Evolutionary conservation across 2,797 vertebrate genomes (phyloP), one percentile per base, ranked within the genome.

Genomic region (Meriones psammophilus): DNA sequence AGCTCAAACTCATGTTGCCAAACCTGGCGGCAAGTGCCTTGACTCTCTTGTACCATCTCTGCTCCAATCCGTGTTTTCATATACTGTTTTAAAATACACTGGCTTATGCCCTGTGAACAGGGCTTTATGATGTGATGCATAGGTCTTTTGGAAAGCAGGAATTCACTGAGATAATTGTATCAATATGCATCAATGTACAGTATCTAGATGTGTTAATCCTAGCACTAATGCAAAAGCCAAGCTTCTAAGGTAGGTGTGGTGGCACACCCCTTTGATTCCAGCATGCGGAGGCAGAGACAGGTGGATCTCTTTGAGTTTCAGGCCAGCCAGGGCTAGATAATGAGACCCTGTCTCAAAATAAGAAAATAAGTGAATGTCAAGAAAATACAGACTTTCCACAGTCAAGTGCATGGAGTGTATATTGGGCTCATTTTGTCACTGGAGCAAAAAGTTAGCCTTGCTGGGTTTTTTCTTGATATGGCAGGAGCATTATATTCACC

Each of bases 351-450:
- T 5, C 24, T 46, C 12, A 28, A 46, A 76, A 26, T 26, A 54
- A 33, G 17, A 3, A 50, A 77, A 80, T 18, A 33, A 22, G 3
- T 7, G 9, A 28, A 62, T 58, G 58, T 54, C 76, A 80, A 58
- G 78, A n/a, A 71, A n/a, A 60, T 60, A 80, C 0, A 36, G 22
- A 60, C 33, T 60, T 80, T 80, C 22, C n/a, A 64, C 28, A 84
- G 8, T 66, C 3, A 28, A 26, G 36, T 46, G 36, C 66, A 6
- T 66, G 36, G 20, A 42, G 7, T 86, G 7, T 46, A 30, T 69
- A 39, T 86, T 93, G 60, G 64, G 20, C 5, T 94, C 30, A 28
- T 89, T 86, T 97, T 93, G 78, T 83, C 64, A 69, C 24, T 88
- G 56, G 8, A 80, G 17, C 14, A 91, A 17, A 58, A 58, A 90